Conservation (phyloP, 2,113 vertebrate genomes). For the Triplophysa rosa region DNA sequence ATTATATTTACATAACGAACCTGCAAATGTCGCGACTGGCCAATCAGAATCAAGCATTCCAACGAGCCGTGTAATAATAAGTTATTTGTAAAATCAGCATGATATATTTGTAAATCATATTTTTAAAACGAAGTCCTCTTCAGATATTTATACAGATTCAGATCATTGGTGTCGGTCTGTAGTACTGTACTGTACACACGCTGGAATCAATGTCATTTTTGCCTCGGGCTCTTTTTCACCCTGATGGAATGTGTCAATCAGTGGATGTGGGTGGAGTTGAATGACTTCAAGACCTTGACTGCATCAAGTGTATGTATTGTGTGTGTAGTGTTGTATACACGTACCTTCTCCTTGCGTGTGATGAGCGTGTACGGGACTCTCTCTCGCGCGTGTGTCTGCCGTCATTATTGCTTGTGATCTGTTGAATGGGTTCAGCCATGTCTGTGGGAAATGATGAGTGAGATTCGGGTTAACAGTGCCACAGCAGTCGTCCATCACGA, state of each 20-base stretch:
- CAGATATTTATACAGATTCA: too few relatives aligned
- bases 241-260: background rate
- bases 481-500: background rate
- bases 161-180: too few relatives aligned
- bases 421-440: constrained; percentile 88
- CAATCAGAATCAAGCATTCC: too few relatives aligned
- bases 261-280: background rate
- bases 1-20: too few relatives aligned
- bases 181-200: too few relatives aligned
- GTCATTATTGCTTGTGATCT: constrained; percentile 80
- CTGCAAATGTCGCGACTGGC: too few relatives aligned
- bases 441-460: constrained; percentile 68
- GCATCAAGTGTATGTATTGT: background rate
- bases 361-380: constrained; percentile 78
- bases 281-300: background rate
- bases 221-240: background rate
- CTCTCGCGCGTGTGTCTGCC: constrained; percentile 73
- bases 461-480: background rate
- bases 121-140: too few relatives aligned
- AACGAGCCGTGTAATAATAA: too few relatives aligned
- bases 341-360: constrained; percentile 83
- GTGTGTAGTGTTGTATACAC: background rate
- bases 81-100: too few relatives aligned
- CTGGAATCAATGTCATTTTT: background rate
- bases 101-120: too few relatives aligned